Conservation (phyloP, 2,888 invertebrate genomes). For the Xestia ashworthii region DNA sequence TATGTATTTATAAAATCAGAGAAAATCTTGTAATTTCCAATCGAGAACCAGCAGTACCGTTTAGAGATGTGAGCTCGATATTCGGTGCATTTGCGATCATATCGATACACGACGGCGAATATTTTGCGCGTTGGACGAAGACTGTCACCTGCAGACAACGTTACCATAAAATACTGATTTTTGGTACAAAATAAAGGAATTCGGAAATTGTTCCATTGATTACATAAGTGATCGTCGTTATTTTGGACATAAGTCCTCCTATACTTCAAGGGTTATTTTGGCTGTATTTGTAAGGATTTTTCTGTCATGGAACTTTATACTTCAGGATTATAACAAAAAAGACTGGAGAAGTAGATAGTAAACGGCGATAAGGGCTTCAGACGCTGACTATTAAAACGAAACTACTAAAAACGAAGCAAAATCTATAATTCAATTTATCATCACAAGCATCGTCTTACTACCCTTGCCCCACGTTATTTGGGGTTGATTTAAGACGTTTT, state of each 20-base stretch:
- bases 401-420: not conserved
- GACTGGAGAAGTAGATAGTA: not conserved
- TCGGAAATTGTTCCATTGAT: conserved; percentile 60
- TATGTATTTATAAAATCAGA: not conserved
- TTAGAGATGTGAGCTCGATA: conserved; percentile 78
- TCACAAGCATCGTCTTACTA: not conserved
- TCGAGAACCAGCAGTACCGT: conserved; percentile 73
- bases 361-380: not conserved
- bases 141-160: conserved; percentile 75
- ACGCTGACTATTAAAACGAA: not conserved
- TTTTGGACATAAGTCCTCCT: not conserved
- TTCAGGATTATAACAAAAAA: not conserved
- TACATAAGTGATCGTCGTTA: conserved; percentile 37
- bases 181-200: conserved; percentile 63
- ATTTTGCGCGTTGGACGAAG: conserved; percentile 82
- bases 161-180: conserved; percentile 78
- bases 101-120: conserved; percentile 85
- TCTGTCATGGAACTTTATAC: not conserved
- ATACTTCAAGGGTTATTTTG: conserved; percentile 3
- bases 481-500: not conserved
- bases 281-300: not conserved
- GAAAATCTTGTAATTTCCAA: not conserved
- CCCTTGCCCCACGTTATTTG: not conserved
- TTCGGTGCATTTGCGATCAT: conserved; percentile 82
- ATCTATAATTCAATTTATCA: not conserved